These are phyloP conservation scores for Erinaceus europaeus DNA, from an alignment of 2,113 vertebrate genomes.

Conservation along the genomic window DNA sequence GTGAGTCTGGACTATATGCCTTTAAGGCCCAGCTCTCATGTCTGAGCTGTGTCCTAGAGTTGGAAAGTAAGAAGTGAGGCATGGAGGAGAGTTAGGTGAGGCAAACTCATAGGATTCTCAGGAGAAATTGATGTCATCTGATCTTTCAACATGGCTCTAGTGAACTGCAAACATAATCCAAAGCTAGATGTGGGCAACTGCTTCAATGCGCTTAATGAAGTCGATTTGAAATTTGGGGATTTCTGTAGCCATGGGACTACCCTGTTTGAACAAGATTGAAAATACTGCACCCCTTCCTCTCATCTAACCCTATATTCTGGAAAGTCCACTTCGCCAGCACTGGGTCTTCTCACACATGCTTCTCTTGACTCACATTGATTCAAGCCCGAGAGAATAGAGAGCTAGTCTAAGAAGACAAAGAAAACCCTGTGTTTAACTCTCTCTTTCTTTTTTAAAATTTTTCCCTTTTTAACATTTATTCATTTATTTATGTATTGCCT, in stretches of 20 bases:
- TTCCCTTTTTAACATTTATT: too few relatives aligned
- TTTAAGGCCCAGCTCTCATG: accelerated
- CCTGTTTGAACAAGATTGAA: neutral
- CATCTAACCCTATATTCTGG: neutral
- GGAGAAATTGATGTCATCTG: neutral
- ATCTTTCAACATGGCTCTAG: neutral
- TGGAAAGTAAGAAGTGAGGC: neutral
- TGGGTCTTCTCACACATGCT: neutral
- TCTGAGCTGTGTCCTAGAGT: too few relatives aligned
- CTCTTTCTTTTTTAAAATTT: neutral
- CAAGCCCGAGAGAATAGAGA: neutral
- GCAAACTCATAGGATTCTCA: neutral
- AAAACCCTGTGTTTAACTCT: neutral
- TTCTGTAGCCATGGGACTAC: neutral
- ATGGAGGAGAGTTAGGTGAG: neutral
- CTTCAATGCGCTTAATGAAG: slow-evolving; percentile 12
- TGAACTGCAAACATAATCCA: neutral
- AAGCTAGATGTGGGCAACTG: neutral
- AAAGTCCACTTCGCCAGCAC: neutral
- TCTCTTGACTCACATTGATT: neutral
- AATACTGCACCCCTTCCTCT: neutral
- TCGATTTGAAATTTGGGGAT: neutral
- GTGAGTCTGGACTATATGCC: neutral
- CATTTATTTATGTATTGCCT: too few relatives aligned
- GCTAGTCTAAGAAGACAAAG: neutral